Percentiles rank a stretch among this genome's conserved stretches.
phyloP scores from a whole-genome alignment of 2,797 vertebrate genomes.

The Mus caroli region DNA sequence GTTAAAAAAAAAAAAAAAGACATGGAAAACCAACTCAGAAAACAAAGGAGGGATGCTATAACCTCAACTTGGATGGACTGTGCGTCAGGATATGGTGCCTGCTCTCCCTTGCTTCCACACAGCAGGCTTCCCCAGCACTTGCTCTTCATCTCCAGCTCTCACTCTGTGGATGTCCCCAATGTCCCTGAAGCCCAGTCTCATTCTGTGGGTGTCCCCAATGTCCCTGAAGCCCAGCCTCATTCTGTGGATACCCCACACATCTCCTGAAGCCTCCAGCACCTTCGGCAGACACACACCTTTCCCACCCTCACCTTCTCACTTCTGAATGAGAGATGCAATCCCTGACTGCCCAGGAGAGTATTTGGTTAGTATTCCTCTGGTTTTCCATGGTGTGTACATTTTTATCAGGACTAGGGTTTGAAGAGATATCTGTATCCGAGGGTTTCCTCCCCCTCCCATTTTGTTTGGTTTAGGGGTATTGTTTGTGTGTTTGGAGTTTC shows the following conservation, averaged over 20 bases:
- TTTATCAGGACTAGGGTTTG: not conserved
- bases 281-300: not conserved
- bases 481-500: not conserved
- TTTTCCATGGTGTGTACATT: slow-evolving; percentile 18
- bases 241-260: too few species aligned
- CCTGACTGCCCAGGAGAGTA: slow-evolving; percentile 2
- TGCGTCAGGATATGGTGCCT: not conserved
- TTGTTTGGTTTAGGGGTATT: not conserved
- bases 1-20: too few species aligned
- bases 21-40: not conserved
- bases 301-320: slow-evolving; percentile 1
- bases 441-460: not conserved
- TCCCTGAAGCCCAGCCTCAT: too few species aligned
- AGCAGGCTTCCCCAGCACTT: not conserved
- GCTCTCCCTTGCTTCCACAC: not conserved
- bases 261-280: too few species aligned
- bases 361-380: not conserved
- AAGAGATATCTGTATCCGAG: not conserved
- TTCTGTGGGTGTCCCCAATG: too few species aligned
- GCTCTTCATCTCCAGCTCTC: not conserved
- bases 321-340: slow-evolving; percentile 28
- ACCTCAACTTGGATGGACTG: not conserved
- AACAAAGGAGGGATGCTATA: not conserved
- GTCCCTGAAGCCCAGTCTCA: too few species aligned
- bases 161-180: not conserved